These are phyloP conservation scores for Pteropus rufus DNA, from an alignment of 2,797 vertebrate species.

Conservation along the genomic window DNA sequence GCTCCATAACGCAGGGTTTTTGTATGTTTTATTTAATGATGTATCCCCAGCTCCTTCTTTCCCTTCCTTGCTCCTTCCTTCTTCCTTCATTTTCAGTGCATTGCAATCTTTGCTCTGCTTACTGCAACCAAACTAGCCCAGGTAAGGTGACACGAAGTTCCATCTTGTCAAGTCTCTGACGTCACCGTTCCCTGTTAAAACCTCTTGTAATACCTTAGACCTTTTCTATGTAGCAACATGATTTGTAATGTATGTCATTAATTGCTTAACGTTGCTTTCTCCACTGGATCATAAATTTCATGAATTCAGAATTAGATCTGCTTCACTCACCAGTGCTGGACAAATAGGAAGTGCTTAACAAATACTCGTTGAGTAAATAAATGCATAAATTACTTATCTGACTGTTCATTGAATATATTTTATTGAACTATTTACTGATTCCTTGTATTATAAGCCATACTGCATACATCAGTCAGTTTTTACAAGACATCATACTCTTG, in stretches of 20 bases:
- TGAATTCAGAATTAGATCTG: not conserved
- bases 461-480: not conserved
- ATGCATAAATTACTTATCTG: not conserved
- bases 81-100: not conserved
- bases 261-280: not conserved
- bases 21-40: not conserved
- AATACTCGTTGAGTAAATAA: not conserved
- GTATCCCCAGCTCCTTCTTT: not conserved
- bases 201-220: not conserved
- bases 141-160: not conserved
- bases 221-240: not conserved
- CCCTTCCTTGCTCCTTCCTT: not conserved
- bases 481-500: not conserved
- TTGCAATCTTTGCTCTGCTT: not conserved
- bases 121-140: not conserved
- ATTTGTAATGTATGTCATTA: not conserved
- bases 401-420: not conserved
- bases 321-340: not conserved
- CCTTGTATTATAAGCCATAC: not conserved
- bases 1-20: not conserved
- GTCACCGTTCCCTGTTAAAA: not conserved
- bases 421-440: not conserved
- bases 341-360: not conserved
- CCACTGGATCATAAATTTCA: not conserved
- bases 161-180: not conserved